Evolutionary conservation across 2,113 vertebrate species (phyloP).

Genomic region (Archilochus colubris): DNA sequence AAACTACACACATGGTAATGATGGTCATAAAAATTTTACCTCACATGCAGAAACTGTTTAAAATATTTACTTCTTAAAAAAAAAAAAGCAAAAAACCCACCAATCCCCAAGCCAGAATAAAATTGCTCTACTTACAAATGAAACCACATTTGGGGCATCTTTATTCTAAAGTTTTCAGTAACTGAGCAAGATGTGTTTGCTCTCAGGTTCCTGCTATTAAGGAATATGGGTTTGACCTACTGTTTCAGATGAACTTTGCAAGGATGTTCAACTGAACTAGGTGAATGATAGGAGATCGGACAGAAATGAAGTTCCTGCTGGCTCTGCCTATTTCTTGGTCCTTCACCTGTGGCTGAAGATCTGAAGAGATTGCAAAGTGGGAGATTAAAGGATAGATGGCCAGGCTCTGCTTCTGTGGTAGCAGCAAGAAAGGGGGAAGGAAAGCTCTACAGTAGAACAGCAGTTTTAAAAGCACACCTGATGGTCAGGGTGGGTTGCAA

Average conservation of each 20-base stretch:
- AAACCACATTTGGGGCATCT: background rate
- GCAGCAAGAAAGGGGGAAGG: background rate
- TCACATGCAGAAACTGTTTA: background rate
- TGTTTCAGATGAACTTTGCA: background rate
- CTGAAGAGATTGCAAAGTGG: background rate
- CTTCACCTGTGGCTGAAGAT: background rate
- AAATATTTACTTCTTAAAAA: conserved; percentile 14
- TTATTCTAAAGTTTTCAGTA: background rate
- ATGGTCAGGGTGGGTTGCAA: fast-evolving
- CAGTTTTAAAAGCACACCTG: background rate
- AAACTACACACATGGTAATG: background rate
- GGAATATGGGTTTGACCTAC: background rate
- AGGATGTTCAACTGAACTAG: background rate
- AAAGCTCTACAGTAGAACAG: background rate
- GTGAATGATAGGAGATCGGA: background rate
- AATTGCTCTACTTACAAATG: background rate
- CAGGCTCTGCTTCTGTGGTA: background rate
- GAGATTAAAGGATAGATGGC: background rate
- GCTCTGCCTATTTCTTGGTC: background rate
- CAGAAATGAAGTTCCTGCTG: background rate
- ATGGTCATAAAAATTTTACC: conserved; percentile 1
- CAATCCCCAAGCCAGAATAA: background rate
- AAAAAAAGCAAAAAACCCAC: background rate
- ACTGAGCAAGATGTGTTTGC: background rate
- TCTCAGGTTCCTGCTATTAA: background rate